Conservation (phyloP, 2,797 vertebrate genomes). For the Spinus olivaceus region DNA sequence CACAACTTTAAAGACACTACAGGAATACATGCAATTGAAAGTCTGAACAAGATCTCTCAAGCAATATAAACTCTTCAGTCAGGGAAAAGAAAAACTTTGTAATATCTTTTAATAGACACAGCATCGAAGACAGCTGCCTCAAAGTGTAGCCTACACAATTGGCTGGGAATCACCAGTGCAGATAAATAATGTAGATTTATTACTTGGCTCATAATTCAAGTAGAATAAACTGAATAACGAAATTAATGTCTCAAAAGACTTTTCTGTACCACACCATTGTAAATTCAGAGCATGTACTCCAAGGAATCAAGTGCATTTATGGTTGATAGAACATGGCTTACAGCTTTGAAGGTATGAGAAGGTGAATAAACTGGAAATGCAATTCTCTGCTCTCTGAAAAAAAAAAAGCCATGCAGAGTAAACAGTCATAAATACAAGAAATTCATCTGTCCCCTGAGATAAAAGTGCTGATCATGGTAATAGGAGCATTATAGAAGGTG, state of each 20-base stretch:
- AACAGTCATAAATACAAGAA: slow-evolving; percentile 47
- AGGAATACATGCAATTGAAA: not conserved
- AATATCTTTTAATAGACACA: not conserved
- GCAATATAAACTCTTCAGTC: not conserved
- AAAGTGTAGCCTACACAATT: slow-evolving; percentile 5
- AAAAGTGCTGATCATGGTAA: slow-evolving; percentile 31
- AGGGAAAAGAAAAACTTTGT: not conserved
- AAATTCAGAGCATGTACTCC: slow-evolving; percentile 57
- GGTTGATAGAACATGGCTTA: slow-evolving; percentile 59
- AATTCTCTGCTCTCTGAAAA: not conserved
- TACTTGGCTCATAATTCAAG: slow-evolving; percentile 56
- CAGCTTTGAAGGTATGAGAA: slow-evolving; percentile 49
- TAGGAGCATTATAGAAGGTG: not conserved
- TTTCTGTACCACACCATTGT: slow-evolving; percentile 30
- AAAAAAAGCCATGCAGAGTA: not conserved
- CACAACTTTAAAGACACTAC: not conserved
- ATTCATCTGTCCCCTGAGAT: slow-evolving; percentile 17
- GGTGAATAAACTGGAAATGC: slow-evolving; percentile 44
- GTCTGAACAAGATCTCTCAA: not conserved
- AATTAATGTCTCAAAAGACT: slow-evolving; percentile 55
- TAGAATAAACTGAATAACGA: slow-evolving; percentile 52
- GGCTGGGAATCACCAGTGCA: slow-evolving; percentile 42
- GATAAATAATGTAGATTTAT: slow-evolving; percentile 69
- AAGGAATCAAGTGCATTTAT: slow-evolving; percentile 58
- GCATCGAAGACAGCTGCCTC: not conserved